Percentiles rank a stretch among this genome's conserved stretches.
Conservation (phyloP, 1,140 invertebrate genomes). For the Drosophila bocqueti region DNA sequence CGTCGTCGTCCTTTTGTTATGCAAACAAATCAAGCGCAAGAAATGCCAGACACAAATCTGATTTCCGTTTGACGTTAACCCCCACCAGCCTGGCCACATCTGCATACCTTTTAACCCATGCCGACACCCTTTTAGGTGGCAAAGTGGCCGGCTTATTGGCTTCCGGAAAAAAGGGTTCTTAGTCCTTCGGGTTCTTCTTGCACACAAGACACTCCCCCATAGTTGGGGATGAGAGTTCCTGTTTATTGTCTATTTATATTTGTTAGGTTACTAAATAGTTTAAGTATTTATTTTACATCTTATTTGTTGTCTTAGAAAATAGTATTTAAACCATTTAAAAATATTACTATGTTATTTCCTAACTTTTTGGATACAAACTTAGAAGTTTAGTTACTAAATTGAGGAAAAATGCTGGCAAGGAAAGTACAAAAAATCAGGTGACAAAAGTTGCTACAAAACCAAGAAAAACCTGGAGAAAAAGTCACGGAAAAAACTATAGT, state of each 20-base stretch:
- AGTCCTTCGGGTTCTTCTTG: background rate
- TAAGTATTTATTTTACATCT: too few species aligned
- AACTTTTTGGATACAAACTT: background rate
- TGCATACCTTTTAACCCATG: constrained; percentile 19
- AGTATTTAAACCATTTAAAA: too few species aligned
- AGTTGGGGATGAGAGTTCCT: background rate
- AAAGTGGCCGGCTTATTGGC: constrained; percentile 68
- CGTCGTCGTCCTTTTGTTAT: constrained; percentile 46
- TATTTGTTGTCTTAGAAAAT: too few species aligned
- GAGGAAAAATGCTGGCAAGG: background rate
- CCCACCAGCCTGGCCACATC: background rate
- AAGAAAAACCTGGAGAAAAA: constrained; percentile 40
- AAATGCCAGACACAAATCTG: constrained; percentile 71
- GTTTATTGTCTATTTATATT: constrained; percentile 10
- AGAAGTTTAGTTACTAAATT: background rate
- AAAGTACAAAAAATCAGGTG: background rate
- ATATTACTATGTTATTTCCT: background rate
- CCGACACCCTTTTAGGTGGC: constrained; percentile 19
- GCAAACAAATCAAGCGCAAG: constrained; percentile 67
- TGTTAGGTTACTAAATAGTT: background rate
- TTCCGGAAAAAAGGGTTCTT: constrained; percentile 23
- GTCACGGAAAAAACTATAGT: constrained; percentile 46
- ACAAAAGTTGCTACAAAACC: constrained; percentile 5
- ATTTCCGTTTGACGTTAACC: constrained; percentile 64
- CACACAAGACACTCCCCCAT: background rate